Percentiles rank a stretch among this genome's conserved stretches.
These are phyloP conservation scores for Sylvicola fuscatus DNA, from an alignment of 2,888 invertebrate genomes.

Conservation along the genomic window DNA sequence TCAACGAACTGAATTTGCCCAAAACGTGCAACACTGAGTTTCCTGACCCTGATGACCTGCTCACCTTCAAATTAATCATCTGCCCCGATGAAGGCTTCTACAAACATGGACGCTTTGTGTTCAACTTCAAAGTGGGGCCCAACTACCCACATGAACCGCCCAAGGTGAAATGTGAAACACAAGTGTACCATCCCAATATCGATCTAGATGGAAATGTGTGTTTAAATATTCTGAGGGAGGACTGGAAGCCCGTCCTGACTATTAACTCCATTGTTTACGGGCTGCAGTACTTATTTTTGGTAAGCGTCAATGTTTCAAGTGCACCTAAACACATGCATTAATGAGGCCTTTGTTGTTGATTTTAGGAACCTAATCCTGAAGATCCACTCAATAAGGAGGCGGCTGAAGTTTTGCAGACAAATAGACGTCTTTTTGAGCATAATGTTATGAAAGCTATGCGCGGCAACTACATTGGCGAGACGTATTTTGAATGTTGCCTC, in stretches of 20 bases:
- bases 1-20: conserved; percentile 90
- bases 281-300: conserved; percentile 89
- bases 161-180: conserved; percentile 95
- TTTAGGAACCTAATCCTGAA: conserved; percentile 92
- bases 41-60: conserved; percentile 88
- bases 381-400: conserved; percentile 98
- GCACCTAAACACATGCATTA: conserved; percentile 1
- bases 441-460: conserved; percentile 93
- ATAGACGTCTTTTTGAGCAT: conserved; percentile 83
- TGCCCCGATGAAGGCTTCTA: conserved; percentile 97
- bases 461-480: conserved; percentile 84
- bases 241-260: conserved; percentile 97
- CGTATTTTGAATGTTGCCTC: conserved; percentile 89
- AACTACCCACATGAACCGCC: conserved; percentile 98
- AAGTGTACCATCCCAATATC: conserved; percentile 96
- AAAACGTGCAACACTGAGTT: conserved; percentile 93
- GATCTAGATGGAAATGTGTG: conserved; percentile 96
- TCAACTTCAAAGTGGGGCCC: conserved; percentile 88
- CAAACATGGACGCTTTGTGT: conserved; percentile 80
- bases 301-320: conserved; percentile 22
- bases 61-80: conserved; percentile 89
- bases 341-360: conserved; percentile 7
- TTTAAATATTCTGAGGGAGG: conserved; percentile 90
- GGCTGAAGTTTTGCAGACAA: conserved; percentile 88
- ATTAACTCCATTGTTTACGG: conserved; percentile 97